Evolutionary conservation across 2,113 vertebrate genomes (phyloP).

Genomic region (Mungos mungo): DNA sequence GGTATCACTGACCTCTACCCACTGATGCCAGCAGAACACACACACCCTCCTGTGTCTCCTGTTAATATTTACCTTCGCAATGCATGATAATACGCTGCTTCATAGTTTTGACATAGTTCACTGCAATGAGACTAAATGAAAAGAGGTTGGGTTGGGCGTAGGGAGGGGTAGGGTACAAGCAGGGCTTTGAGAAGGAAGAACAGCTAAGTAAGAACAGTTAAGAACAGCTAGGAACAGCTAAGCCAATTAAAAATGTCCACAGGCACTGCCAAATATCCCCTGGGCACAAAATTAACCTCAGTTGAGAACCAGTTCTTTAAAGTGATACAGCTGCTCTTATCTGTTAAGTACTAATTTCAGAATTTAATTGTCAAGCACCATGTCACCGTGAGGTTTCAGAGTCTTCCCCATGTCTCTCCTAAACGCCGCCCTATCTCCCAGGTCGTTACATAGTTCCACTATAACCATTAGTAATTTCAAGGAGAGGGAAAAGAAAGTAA

Average conservation of each 20-base stretch:
- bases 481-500: not conserved
- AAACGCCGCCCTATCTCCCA: not conserved
- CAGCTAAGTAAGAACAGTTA: not conserved
- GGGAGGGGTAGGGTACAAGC: not conserved
- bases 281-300: not conserved
- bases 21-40: not conserved
- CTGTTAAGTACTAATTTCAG: not conserved
- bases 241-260: not conserved
- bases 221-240: not conserved
- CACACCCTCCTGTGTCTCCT: not conserved
- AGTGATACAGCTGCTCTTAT: not conserved
- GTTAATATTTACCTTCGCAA: not conserved
- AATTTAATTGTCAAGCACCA: not conserved
- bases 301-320: not conserved
- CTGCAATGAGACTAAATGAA: not conserved
- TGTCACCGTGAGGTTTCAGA: not conserved
- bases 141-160: not conserved
- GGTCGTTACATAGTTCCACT: not conserved
- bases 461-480: not conserved
- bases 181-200: not conserved
- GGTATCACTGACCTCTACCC: not conserved
- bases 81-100: not conserved
- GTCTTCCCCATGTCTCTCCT: not conserved
- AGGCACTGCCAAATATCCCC: not conserved
- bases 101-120: not conserved